Conservation (phyloP, 2,113 vertebrate species). For the Potamarius usumacintae region DNA sequence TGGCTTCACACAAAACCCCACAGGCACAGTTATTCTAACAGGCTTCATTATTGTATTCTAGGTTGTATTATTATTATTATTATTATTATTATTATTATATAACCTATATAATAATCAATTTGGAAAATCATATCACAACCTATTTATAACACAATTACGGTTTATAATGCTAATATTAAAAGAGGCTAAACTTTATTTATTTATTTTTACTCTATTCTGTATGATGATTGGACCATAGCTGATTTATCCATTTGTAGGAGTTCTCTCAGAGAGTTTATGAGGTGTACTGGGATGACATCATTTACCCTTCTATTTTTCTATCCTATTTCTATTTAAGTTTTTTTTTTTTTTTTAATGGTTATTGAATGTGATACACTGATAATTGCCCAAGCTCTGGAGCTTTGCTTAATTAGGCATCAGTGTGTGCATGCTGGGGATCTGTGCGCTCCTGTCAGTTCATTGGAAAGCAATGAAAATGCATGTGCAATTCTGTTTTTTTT, state of each 20-base stretch:
- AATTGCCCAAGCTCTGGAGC: neutral
- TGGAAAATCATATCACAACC: neutral
- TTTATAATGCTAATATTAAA: neutral
- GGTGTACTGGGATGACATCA: neutral
- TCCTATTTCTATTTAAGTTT: neutral
- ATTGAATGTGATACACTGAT: neutral
- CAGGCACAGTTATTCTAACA: neutral
- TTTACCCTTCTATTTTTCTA: neutral
- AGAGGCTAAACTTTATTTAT: neutral
- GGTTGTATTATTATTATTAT: neutral
- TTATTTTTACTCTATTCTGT: no score
- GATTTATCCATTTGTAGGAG: neutral
- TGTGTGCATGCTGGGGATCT: neutral
- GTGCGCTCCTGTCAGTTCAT: neutral
- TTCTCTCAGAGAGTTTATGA: neutral
- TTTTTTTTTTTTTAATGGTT: neutral
- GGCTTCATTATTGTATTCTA: neutral
- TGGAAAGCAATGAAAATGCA: constrained; percentile 14
- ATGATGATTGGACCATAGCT: neutral
- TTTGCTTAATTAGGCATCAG: neutral
- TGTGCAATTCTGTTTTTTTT: neutral
- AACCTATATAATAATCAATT: neutral
- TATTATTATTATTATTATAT: neutral
- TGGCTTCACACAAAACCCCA: neutral
- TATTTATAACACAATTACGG: neutral